Evolutionary conservation across 2,113 vertebrate genomes (phyloP).

Genomic region (Nothoprocta pentlandii): DNA sequence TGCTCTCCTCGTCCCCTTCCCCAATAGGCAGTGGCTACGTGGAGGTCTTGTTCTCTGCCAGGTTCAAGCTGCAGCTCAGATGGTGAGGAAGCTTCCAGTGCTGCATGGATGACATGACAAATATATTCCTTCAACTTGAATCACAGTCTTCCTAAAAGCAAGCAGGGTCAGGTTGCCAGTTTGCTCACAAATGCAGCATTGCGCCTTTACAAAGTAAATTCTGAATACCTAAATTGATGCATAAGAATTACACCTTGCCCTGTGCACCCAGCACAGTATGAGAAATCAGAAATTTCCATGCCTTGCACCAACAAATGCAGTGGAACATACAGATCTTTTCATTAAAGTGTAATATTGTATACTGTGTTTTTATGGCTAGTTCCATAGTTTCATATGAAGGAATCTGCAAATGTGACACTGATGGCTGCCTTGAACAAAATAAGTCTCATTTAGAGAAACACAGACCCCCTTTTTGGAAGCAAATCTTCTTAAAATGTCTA

Average conservation of each 20-base stretch:
- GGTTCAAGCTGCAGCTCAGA: neutral
- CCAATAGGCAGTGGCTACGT: neutral
- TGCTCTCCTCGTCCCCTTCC: neutral
- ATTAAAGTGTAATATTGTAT: neutral
- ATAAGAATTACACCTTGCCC: neutral
- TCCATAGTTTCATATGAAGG: neutral
- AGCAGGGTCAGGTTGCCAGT: neutral
- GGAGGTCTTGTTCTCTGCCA: neutral
- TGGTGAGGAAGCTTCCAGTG: neutral
- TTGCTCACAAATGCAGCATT: neutral
- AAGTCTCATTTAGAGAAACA: neutral
- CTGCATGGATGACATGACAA: neutral
- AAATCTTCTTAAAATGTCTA: neutral
- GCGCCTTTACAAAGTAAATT: neutral
- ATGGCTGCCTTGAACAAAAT: neutral
- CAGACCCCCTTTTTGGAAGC: neutral
- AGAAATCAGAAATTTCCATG: neutral
- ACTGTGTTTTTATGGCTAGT: neutral
- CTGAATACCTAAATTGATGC: neutral
- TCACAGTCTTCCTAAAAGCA: neutral
- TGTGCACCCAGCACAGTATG: accelerated
- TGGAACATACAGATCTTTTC: neutral
- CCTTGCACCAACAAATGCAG: accelerated
- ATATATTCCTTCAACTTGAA: neutral
- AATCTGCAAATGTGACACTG: neutral